Base-by-base conservation (phyloP, 2,113 vertebrate genomes). In the Megaceryle maxima region DNA sequence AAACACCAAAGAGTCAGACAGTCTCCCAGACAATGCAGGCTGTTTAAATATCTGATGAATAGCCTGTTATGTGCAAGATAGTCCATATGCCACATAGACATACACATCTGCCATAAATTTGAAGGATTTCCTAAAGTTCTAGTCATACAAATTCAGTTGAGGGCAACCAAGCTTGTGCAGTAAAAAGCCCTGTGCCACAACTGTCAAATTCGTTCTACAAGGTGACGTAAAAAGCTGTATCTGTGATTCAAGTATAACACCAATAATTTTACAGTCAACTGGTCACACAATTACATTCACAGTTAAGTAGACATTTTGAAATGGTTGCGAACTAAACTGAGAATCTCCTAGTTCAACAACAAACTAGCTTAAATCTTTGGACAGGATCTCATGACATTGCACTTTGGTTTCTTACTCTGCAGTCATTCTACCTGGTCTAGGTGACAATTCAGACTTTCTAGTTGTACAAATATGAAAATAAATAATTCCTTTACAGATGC, bases 81-180 rank as follows among this genome's bases (percentile, higher is more conserved):
- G 33, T 69, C 63, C 14, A 11, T 48, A 26, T 9, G 16, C 22
- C 44, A 64, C 28, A 48, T 0, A 48, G 33, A 85, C 33, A n/a
- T n/a, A n/a, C n/a, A 13, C 33, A 33, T 1, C 59, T 57, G 48
- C 35, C 48, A 24, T 16, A 5, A 26, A 81, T 50, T 6, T 72
- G 31, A 85, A 77, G 44, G 43, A 87, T 14, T 6, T 59, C 26
- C 50, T 43, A 2, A 53, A 73, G 83, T 69, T 92, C 94, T 78
- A 93, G 80, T 84, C 62, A 88, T 62, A 91, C 12, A 81, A 86
- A 91, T 88, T 92, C 95, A 93, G 79, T 48, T 95, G 92, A 96
- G 76, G 86, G 28, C 72, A 92, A 95, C 51, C 43, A 56, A 92
- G 10, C 11, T 50, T 43, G 64, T 39, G 10, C 39, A 88, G 48